Conservation (phyloP, 1,140 invertebrate genomes). For the Spodoptera litura region DNA sequence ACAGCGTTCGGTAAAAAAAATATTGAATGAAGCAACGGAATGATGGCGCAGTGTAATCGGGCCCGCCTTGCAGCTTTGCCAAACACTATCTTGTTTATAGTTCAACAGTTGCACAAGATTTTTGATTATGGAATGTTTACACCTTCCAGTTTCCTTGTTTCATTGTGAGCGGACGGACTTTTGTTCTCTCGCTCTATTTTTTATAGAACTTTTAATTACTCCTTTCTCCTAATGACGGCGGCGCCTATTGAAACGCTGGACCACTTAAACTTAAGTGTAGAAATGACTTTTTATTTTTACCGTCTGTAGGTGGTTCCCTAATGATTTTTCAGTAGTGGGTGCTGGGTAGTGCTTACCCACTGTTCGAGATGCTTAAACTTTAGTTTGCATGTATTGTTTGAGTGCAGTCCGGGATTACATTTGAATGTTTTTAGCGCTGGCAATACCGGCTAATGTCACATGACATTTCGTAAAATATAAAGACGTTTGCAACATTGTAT, state of each 20-base stretch:
- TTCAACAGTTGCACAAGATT: conserved; percentile 73
- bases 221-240: conserved; percentile 77
- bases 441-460: conserved; percentile 29
- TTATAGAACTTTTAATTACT: conserved; percentile 82
- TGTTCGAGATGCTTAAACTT: conserved; percentile 14
- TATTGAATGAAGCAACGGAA: conserved; percentile 84
- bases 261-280: conserved; percentile 71
- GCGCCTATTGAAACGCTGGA: conserved; percentile 71
- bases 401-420: conserved; percentile 22
- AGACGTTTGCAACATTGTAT: conserved; percentile 26
- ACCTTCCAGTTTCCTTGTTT: conserved; percentile 47
- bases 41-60: conserved; percentile 81
- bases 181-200: conserved; percentile 64
- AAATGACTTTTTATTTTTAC: conserved; percentile 77
- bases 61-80: conserved; percentile 73
- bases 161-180: conserved; percentile 11
- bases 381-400: conserved; percentile 30
- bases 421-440: conserved; percentile 11
- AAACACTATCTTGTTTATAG: conserved; percentile 79
- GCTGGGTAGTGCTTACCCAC: neutral
- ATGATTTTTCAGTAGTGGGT: conserved; percentile 58
- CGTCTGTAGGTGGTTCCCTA: conserved; percentile 63
- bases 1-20: conserved; percentile 85
- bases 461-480: conserved; percentile 11
- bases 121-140: conserved; percentile 74